Base-by-base conservation (phyloP, 2,113 vertebrate genomes). In the Tenebrosternarchus preto region DNA sequence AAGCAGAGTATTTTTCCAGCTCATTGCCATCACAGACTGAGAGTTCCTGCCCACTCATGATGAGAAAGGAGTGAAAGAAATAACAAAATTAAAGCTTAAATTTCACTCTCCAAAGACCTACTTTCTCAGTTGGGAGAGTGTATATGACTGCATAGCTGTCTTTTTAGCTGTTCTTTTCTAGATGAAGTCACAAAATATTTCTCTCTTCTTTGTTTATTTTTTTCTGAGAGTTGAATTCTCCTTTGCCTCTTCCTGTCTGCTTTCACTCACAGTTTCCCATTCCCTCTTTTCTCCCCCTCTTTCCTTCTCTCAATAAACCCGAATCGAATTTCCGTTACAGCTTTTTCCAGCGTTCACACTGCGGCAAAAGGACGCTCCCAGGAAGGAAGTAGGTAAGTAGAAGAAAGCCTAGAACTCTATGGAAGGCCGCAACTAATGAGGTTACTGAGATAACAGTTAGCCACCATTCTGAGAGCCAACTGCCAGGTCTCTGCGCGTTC, bases 381-480 rank as follows among this genome's bases (percentile, higher is more conserved):
- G 16, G 56, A n/a, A 31, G 31, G 56, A 71, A 31, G 36, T 70
- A 60, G 27, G 76, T 22, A 33, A 50, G 68, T 20, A 39, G 61
- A 68, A 15, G 16, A 11, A 53, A 43, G 22, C 50, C 2, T 6
- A 73, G 31, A 53, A 15, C 71, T 22, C 61, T 57, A 27, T 7
- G 15, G 61, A 57, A 24, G 25, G 50, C 6, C 17, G 2, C 25
- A 69, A 64, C 64, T 69, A 68, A 69, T 29, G 29, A 76, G 46
- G 80, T 50, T 75, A 8, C 53, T 69, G 63, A 46, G 76, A 60
- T 57, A 81, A 39, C 60, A 59, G 76, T 81, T 69, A 59, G 57
- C 46, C 71, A 57, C 36, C 36, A 22, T 50, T 75, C 6, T 29
- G 55, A 60, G 24, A 59, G 33, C 50, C 56, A 53, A 55, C 17